Base-by-base conservation (phyloP, 2,888 invertebrate species). In the Automeris io region DNA sequence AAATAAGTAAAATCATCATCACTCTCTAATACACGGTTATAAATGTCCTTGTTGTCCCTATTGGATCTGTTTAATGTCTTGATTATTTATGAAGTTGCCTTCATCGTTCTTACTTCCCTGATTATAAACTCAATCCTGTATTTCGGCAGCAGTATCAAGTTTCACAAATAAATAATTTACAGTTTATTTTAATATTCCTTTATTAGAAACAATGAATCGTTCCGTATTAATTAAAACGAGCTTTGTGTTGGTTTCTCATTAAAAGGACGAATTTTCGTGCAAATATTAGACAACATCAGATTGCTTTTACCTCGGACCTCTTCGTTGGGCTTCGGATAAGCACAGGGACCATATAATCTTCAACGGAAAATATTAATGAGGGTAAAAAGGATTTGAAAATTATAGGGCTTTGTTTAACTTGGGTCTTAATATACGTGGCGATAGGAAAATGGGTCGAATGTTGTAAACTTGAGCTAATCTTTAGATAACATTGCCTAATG, bases 41-140 rank as follows among this genome's bases (percentile, higher is more conserved):
- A n/a, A n/a, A n/a, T n/a, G n/a, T n/a, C 22, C 19, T 21, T 34
- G 9, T 32, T n/a, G n/a, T 22, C 6, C 22, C 33, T 34, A 22
- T 34, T 33, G 21, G 19, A 21, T 21, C 22, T 33, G 19, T 33
- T n/a, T n/a, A n/a, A n/a, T n/a, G n/a, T n/a, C 36, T 60, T 70
- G 72, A 72, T 73, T 72, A 69, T 63, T 64, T 61, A 64, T 70
- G 72, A 62, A 65, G 53, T 56, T 60, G 55, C 58, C 56, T 57
- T 59, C 51, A 65, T 57, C 62, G 60, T 63, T 29, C 29, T 29
- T 29, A 16, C 13, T n/a, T 16, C 16, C n/a, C n/a, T 16, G 16
- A 29, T 13, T 29, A 16, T 16, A 13, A 16, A 16, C 29, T 58
- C 63, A 57, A 63, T 66, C 56, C 47, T 50, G 53, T 51, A 74